Evolutionary conservation across 2,888 invertebrate genomes (phyloP), one percentile per base, ranked within the genome.

Genomic region (Conomelus anceps): DNA sequence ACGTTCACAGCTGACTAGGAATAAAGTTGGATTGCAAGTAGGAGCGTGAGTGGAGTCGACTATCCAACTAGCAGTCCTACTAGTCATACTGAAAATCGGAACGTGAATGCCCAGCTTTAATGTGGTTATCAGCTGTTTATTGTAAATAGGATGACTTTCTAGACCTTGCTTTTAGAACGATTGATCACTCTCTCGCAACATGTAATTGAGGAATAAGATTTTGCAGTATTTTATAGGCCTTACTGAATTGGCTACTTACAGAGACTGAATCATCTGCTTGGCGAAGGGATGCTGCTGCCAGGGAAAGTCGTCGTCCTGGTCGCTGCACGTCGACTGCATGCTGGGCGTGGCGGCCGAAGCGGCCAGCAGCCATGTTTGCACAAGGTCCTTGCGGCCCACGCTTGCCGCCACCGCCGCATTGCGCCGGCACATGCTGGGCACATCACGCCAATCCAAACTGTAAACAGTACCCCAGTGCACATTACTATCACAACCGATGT

Each of bases 211-310:
- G n/a, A n/a, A n/a, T n/a, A n/a, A n/a, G n/a, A n/a, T n/a, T n/a
- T n/a, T n/a, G n/a, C n/a, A n/a, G n/a, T n/a, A n/a, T n/a, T n/a
- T n/a, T n/a, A n/a, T n/a, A n/a, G n/a, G n/a, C n/a, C n/a, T n/a
- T n/a, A n/a, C n/a, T n/a, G n/a, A n/a, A 26, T 84, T 20, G 88
- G 88, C 22, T 89, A 94, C 96, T 95, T 94, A 98, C 98, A 99
- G 94, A 1, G 97, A 96, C 92, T 98, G 97, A 91, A 99, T 95
- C 92, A 98, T 94, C 92, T 96, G 96, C 92, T 96, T 96, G 91
- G 98, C 98, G 92, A 98, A 97, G 0, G 99, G 98, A 94, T 98
- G 97, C 88, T 95, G 94, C 3, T 96, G 94, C 97, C 97, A 97
- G 88, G 96, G 96, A 92, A 96, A 95, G 90, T 95, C 95, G 92